Conservation (phyloP, 2,888 invertebrate genomes). For the Ormia ochracea region DNA sequence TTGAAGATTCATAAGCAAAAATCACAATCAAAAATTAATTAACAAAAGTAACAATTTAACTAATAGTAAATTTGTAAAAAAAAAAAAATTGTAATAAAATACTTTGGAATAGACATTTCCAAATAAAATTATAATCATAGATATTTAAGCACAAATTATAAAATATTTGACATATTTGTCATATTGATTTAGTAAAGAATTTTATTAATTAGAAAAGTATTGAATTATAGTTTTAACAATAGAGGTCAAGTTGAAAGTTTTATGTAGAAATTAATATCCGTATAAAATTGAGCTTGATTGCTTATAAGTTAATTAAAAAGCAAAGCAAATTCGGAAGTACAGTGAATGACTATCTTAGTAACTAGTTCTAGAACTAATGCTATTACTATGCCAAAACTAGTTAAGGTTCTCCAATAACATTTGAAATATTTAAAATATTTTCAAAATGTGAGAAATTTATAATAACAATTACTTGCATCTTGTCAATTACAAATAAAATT, state of each 20-base stretch:
- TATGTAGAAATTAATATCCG: too few relatives aligned
- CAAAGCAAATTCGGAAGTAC: too few relatives aligned
- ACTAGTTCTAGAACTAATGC: neutral
- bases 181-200: constrained; percentile 33
- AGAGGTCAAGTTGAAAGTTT: too few relatives aligned
- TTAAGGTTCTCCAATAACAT: neutral
- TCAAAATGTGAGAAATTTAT: too few relatives aligned
- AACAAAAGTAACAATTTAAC: constrained; percentile 22
- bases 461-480: too few relatives aligned
- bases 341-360: too few relatives aligned
- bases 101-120: constrained; percentile 27
- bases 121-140: neutral
- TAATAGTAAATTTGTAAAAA: constrained; percentile 26
- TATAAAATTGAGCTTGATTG: too few relatives aligned
- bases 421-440: too few relatives aligned
- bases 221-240: too few relatives aligned
- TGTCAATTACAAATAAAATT: too few relatives aligned
- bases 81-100: constrained; percentile 17
- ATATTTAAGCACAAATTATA: constrained; percentile 52
- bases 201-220: constrained; percentile 35
- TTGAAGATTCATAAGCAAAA: constrained; percentile 74
- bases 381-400: too few relatives aligned
- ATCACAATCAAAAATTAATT: constrained; percentile 23
- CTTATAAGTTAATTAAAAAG: too few relatives aligned
- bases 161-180: constrained; percentile 13